These are phyloP conservation scores for Drosophila leonis DNA, from an alignment of 2,888 invertebrate genomes.

Conservation along the genomic window DNA sequence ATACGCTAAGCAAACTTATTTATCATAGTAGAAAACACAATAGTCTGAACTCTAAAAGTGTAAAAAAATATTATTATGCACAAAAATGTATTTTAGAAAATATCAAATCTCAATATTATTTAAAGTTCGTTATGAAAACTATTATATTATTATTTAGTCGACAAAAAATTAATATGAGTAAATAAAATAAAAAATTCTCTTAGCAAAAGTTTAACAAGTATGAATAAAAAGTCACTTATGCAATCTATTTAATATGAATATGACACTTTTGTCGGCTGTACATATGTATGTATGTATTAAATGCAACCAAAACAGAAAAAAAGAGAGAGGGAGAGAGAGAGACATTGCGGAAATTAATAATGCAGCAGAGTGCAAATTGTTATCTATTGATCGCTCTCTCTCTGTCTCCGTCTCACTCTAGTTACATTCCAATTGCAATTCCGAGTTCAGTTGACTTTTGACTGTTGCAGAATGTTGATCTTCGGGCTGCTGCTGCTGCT, in stretches of 20 bases:
- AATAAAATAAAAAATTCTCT: too few species aligned
- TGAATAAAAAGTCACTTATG: not conserved
- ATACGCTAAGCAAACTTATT: too few species aligned
- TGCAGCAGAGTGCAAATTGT: not conserved
- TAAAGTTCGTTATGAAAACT: too few species aligned
- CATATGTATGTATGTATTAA: not conserved
- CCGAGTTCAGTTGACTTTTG: conserved; percentile 19
- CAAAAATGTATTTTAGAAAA: too few species aligned
- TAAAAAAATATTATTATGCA: too few species aligned
- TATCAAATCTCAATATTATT: too few species aligned
- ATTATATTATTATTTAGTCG: too few species aligned
- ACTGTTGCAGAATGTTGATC: conserved; percentile 25
- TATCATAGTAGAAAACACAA: too few species aligned
- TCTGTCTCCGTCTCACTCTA: not conserved
- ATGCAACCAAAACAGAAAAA: not conserved
- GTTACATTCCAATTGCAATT: not conserved
- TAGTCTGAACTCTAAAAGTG: too few species aligned
- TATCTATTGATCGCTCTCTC: conserved; percentile 23
- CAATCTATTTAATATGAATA: not conserved
- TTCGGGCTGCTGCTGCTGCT: conserved; percentile 3
- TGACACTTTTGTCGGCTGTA: conserved; percentile 5
- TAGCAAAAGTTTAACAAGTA: not conserved
- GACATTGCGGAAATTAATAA: not conserved
- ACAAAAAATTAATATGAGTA: too few species aligned
- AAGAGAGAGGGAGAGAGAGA: not conserved